phyloP scores from a whole-genome alignment of 2,797 vertebrate species.

The Halcyon leucocephala region DNA sequence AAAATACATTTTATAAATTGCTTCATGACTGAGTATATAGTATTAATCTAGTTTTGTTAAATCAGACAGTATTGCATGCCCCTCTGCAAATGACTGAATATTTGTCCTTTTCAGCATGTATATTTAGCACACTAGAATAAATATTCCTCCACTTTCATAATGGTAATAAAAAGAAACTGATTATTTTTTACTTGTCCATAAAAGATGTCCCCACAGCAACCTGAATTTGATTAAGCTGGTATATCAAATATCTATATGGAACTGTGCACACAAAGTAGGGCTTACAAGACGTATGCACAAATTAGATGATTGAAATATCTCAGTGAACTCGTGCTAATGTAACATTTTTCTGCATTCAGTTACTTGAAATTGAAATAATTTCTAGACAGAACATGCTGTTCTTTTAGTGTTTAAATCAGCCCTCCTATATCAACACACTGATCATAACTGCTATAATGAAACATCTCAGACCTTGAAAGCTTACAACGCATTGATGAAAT shows the following conservation, averaged over 20 bases:
- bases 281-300: slow-evolving; percentile 8
- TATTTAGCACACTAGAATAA: slow-evolving; percentile 48
- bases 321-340: not conserved
- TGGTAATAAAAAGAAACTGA: slow-evolving; percentile 34
- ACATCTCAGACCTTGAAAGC: not conserved
- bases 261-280: not conserved
- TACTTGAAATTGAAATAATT: slow-evolving; percentile 3
- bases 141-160: slow-evolving; percentile 15
- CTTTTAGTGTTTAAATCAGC: not conserved
- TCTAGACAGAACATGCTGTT: not conserved
- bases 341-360: not conserved
- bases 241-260: slow-evolving; percentile 36
- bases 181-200: slow-evolving; percentile 35
- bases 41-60: not conserved
- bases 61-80: slow-evolving; percentile 14
- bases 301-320: slow-evolving; percentile 24
- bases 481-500: not conserved
- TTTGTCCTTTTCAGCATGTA: slow-evolving; percentile 23
- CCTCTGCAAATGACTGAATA: slow-evolving; percentile 14
- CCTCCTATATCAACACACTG: not conserved
- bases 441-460: not conserved
- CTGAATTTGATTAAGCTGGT: slow-evolving; percentile 42
- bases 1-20: slow-evolving; percentile 41
- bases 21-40: not conserved
- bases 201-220: slow-evolving; percentile 29